These are phyloP conservation scores for Neogale vison DNA, from an alignment of 2,113 vertebrate genomes.

Conservation along the genomic window DNA sequence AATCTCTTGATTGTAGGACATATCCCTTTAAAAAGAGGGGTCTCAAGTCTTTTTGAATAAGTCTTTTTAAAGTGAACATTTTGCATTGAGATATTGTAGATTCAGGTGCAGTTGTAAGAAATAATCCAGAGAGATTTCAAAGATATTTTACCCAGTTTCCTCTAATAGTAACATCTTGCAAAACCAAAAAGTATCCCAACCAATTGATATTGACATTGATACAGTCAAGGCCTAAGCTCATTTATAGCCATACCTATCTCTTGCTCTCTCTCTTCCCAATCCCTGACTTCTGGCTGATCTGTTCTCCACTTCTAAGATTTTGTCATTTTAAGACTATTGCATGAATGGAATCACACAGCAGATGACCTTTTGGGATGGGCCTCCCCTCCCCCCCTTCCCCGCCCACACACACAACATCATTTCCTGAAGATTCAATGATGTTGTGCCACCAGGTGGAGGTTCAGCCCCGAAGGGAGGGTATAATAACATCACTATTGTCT, in stretches of 20 bases:
- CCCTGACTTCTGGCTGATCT: neutral
- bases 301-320: neutral
- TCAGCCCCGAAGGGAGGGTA: neutral
- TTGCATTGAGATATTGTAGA: neutral
- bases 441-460: neutral
- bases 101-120: neutral
- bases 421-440: neutral
- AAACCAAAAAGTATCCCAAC: neutral
- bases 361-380: neutral
- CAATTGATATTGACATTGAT: neutral
- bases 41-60: neutral
- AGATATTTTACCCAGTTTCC: neutral
- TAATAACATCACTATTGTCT: neutral
- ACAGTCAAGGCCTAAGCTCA: neutral
- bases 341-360: neutral
- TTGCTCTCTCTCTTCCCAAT: fast-evolving
- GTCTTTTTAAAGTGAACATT: neutral
- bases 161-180: neutral
- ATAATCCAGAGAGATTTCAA: neutral
- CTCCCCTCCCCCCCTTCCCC: no score
- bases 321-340: neutral
- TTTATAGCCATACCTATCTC: neutral
- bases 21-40: neutral
- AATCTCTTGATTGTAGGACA: neutral
- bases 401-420: neutral